phyloP scores from a whole-genome alignment of 2,797 vertebrate genomes.

The Trichosurus vulpecula region DNA sequence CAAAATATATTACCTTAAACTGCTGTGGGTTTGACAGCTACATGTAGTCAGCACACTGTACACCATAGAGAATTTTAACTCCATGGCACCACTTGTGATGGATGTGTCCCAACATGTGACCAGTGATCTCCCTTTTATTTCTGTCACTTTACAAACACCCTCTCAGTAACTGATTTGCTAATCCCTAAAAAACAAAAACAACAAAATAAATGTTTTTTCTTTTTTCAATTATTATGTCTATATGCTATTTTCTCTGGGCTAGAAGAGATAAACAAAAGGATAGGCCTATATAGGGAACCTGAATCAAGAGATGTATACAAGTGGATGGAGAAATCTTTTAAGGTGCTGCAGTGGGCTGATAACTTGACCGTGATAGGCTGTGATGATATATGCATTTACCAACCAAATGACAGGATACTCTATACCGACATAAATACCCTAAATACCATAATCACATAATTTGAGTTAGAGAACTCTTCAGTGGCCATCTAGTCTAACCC shows the following conservation, averaged over 20 bases:
- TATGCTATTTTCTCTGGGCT: not conserved
- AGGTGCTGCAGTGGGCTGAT: not conserved
- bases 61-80: slow-evolving; percentile 57
- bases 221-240: slow-evolving; percentile 1
- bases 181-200: slow-evolving; percentile 58
- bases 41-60: not conserved
- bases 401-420: not conserved
- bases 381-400: not conserved
- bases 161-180: slow-evolving; percentile 62
- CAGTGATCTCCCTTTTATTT: slow-evolving; percentile 64
- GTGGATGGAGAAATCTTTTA: not conserved
- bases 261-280: slow-evolving; percentile 3
- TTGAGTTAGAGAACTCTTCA: not conserved
- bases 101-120: slow-evolving; percentile 1
- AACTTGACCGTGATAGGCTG: not conserved
- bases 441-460: not conserved
- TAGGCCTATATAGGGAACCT: slow-evolving; percentile 6
- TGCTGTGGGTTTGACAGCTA: slow-evolving; percentile 60
- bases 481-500: not conserved
- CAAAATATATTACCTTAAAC: slow-evolving; percentile 77
- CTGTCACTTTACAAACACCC: not conserved
- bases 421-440: not conserved
- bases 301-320: not conserved
- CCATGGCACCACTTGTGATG: slow-evolving; percentile 47
- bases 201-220: not conserved